Evolutionary conservation across 1,140 invertebrate species (phyloP), one percentile per base, ranked within the genome.

Genomic region (Patella vulgata): DNA sequence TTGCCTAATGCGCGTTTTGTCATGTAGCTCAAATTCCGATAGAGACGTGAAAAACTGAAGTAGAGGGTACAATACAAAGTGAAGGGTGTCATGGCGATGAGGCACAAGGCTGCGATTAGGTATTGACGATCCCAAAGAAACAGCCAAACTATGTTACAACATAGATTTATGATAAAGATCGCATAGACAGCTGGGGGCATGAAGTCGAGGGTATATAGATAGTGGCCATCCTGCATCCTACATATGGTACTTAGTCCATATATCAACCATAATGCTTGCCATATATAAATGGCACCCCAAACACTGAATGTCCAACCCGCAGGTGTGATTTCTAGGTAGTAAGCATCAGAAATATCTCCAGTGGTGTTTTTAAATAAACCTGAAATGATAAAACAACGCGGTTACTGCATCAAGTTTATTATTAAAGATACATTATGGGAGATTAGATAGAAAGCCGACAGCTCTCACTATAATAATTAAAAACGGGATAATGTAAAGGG

Each of bases 261-360:
- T 1, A 79, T 11, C 1, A 81, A 63, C 78, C 74, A 80, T 0
- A 76, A 46, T 11, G 68, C 69, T 53, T 80, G 71, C 78, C 78
- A 81, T 9, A 68, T 57, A 56, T 81, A 81, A n/a, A 81, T 81
- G 21, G 78, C 62, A 11, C 74, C 78, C 79, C 79, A 81, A 25
- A 80, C 77, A 40, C 73, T 71, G 65, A 81, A 81, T 6, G 77
- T 80, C 72, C 75, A 77, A 17, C 79, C 78, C 4, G 79, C 72
- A 0, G 76, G 76, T 1, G 73, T 76, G 27, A 78, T 72, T 8
- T 70, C 62, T 12, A 67, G 12, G 27, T 70, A 60, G 40, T 71
- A 81, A 25, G 71, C 70, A 57, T 70, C 68, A 0, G 78, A 76
- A 1, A 77, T 61, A 21, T 58, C 47, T 2, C 67, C 75, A 9